phyloP scores from a whole-genome alignment of 2,113 vertebrate genomes.

The Dasyprocta punctata region DNA sequence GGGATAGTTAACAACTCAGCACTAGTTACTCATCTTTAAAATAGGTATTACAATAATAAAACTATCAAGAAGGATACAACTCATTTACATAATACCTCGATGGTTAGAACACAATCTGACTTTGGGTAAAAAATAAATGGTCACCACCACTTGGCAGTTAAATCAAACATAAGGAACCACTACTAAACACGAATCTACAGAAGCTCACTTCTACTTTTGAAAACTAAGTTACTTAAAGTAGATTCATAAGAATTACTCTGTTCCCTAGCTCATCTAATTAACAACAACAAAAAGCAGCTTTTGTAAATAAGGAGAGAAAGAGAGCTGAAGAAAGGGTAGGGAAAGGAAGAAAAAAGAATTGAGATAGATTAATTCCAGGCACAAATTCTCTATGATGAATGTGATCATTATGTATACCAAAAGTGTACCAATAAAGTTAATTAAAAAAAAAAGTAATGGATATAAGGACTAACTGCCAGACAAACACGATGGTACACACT shows the following conservation, averaged over 20 bases:
- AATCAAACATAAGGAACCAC: not conserved
- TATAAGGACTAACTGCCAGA: not conserved
- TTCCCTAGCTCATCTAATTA: not conserved
- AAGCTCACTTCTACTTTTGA: not conserved
- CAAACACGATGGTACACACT: not conserved
- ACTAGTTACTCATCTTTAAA: conserved; percentile 27
- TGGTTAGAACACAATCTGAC: not conserved
- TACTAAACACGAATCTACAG: not conserved
- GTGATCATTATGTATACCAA: not conserved
- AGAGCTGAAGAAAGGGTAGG: not conserved
- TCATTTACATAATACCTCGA: not conserved
- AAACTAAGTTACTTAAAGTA: not conserved
- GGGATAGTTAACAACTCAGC: not conserved
- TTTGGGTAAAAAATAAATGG: not conserved
- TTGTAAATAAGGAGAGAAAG: not conserved
- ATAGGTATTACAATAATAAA: not conserved
- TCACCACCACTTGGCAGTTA: not conserved
- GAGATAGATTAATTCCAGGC: not conserved
- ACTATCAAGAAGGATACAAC: not conserved
- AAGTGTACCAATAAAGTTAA: not conserved
- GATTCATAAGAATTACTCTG: not conserved
- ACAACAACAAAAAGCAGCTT: not conserved
- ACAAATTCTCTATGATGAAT: not conserved
- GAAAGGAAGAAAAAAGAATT: not conserved
- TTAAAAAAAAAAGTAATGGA: not conserved